A percentile compares a stretch with the other conserved stretches of the same genome.
Evolutionary conservation across 2,888 invertebrate genomes (phyloP).

Genomic region (Brenthis daphne): DNA sequence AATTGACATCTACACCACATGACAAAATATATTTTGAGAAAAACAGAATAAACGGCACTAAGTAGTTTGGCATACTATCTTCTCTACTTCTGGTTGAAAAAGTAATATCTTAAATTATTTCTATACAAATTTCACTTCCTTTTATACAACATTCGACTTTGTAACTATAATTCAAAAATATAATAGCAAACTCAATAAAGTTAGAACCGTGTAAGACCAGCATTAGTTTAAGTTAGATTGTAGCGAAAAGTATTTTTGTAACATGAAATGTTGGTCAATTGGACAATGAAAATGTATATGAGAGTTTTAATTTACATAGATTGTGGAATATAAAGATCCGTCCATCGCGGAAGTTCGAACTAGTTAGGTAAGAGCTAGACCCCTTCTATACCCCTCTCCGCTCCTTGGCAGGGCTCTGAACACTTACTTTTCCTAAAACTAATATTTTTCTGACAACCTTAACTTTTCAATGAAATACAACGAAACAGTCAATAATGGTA

Average conservation of each 20-base stretch:
- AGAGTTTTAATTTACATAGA: conserved; percentile 65
- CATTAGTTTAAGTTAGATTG: conserved; percentile 54
- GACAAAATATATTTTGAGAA: too few species aligned
- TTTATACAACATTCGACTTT: too few species aligned
- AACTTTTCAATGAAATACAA: not conserved
- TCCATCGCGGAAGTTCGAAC: conserved; percentile 69
- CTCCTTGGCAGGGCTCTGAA: conserved; percentile 23
- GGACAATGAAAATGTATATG: conserved; percentile 48
- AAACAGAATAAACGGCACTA: too few species aligned
- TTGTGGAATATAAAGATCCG: conserved; percentile 64
- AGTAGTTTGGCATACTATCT: too few species aligned
- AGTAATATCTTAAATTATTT: too few species aligned
- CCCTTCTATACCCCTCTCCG: conserved; percentile 30
- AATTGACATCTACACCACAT: too few species aligned
- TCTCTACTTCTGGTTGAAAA: too few species aligned
- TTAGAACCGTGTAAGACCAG: conserved; percentile 4
- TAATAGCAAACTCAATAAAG: not conserved
- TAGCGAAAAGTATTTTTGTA: conserved; percentile 79
- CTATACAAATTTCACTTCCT: too few species aligned
- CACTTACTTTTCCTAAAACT: not conserved
- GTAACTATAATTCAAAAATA: not conserved
- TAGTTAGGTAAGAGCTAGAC: conserved; percentile 64
- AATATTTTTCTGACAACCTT: not conserved
- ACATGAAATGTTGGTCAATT: conserved; percentile 65
- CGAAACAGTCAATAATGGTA: conserved; percentile 2